These are phyloP conservation scores for Siphamia tubifer DNA, from an alignment of 2,113 vertebrate genomes.

Conservation along the genomic window DNA sequence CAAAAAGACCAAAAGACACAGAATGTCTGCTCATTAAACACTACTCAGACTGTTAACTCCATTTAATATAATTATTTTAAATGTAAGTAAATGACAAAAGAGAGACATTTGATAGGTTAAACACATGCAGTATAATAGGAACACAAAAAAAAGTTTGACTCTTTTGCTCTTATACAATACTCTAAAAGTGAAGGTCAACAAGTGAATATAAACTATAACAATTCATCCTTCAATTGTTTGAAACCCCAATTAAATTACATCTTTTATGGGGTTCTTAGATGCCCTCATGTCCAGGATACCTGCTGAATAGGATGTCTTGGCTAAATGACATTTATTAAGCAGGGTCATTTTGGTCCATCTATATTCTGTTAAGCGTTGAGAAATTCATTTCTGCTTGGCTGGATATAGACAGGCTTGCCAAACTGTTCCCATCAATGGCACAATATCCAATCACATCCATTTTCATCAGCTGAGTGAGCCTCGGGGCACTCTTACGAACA, in stretches of 20 bases:
- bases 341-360: constrained; percentile 65
- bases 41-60: too few species aligned
- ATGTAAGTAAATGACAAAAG: too few species aligned
- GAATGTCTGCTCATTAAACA: neutral
- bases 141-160: neutral
- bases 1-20: neutral
- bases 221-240: constrained; percentile 1
- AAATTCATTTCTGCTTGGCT: constrained; percentile 64
- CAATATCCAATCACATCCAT: constrained; percentile 64
- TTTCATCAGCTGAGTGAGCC: constrained; percentile 67
- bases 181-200: constrained; percentile 2
- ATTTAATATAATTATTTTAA: too few species aligned
- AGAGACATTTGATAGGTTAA: too few species aligned
- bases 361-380: constrained; percentile 64
- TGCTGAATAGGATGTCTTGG: constrained; percentile 60
- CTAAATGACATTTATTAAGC: constrained; percentile 66
- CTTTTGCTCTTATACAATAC: neutral
- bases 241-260: constrained; percentile 33
- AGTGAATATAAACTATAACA: constrained; percentile 19
- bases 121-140: neutral
- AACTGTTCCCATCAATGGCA: constrained; percentile 61
- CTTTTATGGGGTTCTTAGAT: constrained; percentile 20
- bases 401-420: constrained; percentile 59
- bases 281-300: constrained; percentile 25
- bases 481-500: constrained; percentile 22